Evolutionary conservation across 2,888 invertebrate species (phyloP).

Genomic region (Suillia variegata): DNA sequence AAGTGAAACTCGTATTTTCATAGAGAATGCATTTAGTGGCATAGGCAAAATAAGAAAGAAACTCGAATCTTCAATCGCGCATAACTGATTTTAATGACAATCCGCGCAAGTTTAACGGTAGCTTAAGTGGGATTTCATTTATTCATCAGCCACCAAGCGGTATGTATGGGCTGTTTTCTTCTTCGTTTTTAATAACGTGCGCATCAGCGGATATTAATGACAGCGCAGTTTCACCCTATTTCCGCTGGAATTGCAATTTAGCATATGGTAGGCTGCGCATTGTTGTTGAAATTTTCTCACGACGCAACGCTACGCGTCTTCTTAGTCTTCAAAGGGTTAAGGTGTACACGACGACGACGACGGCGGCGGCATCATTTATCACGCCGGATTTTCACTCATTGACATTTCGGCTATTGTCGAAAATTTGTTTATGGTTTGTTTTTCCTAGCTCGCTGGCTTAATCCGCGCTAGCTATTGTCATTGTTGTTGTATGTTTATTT

Average conservation of each 20-base stretch:
- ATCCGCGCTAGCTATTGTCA: too few species aligned
- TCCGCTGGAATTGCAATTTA: not conserved
- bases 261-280: not conserved
- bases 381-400: not conserved
- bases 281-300: slow-evolving; percentile 5
- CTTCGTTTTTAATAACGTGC: not conserved
- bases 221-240: not conserved
- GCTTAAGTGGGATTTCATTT: slow-evolving; percentile 21
- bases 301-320: not conserved
- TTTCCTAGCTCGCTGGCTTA: too few species aligned
- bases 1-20: slow-evolving; percentile 20
- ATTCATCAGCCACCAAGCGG: too few species aligned
- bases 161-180: too few species aligned
- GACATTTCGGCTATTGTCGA: slow-evolving; percentile 6
- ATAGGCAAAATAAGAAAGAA: not conserved
- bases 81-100: slow-evolving; percentile 53
- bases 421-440: not conserved
- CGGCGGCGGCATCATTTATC: not conserved
- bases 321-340: not conserved
- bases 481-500: too few species aligned
- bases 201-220: slow-evolving; percentile 6
- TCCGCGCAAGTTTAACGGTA: slow-evolving; percentile 36
- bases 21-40: not conserved
- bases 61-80: slow-evolving; percentile 24
- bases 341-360: not conserved